phyloP scores from a whole-genome alignment of 2,113 vertebrate species.

The Ifrita kowaldi region DNA sequence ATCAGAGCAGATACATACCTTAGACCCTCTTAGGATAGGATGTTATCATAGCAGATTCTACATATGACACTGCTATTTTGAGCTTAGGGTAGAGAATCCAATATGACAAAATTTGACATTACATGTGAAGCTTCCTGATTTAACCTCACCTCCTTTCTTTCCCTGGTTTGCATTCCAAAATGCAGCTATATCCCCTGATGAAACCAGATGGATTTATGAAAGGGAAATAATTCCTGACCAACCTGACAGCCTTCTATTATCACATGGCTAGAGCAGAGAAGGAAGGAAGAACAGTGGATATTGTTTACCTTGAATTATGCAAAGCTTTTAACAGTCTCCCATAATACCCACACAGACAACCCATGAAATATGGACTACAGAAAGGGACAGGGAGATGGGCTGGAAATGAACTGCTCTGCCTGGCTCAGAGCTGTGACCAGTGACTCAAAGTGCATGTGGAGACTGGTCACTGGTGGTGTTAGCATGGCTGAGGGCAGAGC shows the following conservation, averaged over 20 bases:
- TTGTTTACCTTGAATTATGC: background rate
- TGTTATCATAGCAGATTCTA: background rate
- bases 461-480: background rate
- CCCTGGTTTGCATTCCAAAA: background rate
- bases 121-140: background rate
- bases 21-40: background rate
- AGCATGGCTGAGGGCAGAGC: background rate
- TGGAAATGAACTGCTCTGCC: background rate
- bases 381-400: background rate
- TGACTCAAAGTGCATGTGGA: background rate
- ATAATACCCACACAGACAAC: background rate
- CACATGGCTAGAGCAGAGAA: background rate
- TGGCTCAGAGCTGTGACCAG: background rate
- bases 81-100: background rate
- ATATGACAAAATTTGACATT: background rate
- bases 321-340: background rate
- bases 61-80: background rate
- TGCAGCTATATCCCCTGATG: background rate
- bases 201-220: background rate
- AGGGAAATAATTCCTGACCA: background rate
- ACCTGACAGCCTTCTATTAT: background rate
- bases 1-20: background rate
- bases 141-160: background rate
- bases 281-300: background rate
- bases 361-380: fast-evolving